Base-by-base conservation (phyloP, 1,140 invertebrate genomes). In the Apocrypta bakeri region DNA sequence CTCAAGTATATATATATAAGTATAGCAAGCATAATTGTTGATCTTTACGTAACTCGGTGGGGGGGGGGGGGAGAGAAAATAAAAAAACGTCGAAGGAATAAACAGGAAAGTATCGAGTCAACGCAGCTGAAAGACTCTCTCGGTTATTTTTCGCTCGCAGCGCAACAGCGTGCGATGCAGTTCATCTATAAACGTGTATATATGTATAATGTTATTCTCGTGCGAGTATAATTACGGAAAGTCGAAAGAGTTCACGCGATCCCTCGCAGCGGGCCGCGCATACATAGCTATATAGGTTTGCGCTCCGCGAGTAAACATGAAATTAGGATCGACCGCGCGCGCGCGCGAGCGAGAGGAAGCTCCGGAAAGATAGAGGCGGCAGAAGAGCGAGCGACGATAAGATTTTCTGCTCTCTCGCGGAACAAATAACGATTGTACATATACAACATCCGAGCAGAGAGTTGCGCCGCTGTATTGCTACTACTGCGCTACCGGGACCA, bases 191-290 rank as follows among this genome's bases (percentile, higher is more conserved):
- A n/a, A n/a, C n/a, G n/a, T n/a, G n/a, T n/a, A n/a, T n/a, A n/a
- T n/a, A 63, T 25, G 12, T 63, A 63, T 63, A 63, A n/a, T n/a
- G 4, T n/a, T n/a, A 64, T 25, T 1, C 8, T 2, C 64, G 64
- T 4, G 21, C 48, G 48, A 14, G 25, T 37, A 37, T 68, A 68
- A 68, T 68, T 68, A 31, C 64, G 64, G 25, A 68, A 29, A 21
- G 8, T 48, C 64, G 29, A 78, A n/a, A n/a, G n/a, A 78, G 76
- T 78, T 69, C 76, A 78, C 76, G 76, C 76, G 64, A 69, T 48
- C 64, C 14, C 14, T 27, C 17, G 63, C 64, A 21, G 40, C 31
- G 37, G 2, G 21, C 1, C 1, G n/a, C 71, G 21, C 24, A 29
- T 66, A 25, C 21, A 29, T 66, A 14, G 25, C 21, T 68, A 11